Evolutionary conservation across 2,888 invertebrate species (phyloP).

Genomic region (Eupithecia vulgata): DNA sequence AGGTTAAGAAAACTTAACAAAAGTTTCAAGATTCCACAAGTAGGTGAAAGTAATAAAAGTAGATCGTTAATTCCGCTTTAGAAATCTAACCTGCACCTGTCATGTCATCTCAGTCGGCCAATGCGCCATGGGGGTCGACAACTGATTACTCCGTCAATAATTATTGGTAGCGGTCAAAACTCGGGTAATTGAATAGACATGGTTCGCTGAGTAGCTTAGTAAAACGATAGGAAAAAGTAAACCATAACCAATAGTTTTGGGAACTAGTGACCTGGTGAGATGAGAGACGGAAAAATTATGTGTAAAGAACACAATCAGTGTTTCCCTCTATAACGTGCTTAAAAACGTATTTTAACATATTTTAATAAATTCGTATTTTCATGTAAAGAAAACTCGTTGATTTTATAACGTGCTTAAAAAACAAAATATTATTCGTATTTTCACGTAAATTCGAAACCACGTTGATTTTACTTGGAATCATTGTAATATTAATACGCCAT

Average conservation of each 20-base stretch:
- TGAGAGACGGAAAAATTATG: background rate
- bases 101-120: constrained; percentile 3
- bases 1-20: no score
- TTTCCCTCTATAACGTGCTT: background rate
- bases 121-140: background rate
- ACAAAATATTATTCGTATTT: no score
- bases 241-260: background rate
- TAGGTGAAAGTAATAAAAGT: background rate
- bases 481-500: no score
- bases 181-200: constrained; percentile 3
- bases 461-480: background rate
- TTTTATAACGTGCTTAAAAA: no score
- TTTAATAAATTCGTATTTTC: no score
- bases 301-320: background rate
- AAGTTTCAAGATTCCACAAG: no score
- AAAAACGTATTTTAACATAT: no score
- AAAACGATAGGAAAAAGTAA: background rate
- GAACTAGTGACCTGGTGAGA: background rate
- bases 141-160: constrained; percentile 10
- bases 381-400: no score
- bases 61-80: background rate
- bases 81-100: constrained; percentile 1
- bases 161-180: constrained; percentile 4
- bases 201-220: background rate
- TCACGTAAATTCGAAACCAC: background rate